Conservation (phyloP, 2,888 invertebrate species). For the Trichogramma dendrolimi region DNA sequence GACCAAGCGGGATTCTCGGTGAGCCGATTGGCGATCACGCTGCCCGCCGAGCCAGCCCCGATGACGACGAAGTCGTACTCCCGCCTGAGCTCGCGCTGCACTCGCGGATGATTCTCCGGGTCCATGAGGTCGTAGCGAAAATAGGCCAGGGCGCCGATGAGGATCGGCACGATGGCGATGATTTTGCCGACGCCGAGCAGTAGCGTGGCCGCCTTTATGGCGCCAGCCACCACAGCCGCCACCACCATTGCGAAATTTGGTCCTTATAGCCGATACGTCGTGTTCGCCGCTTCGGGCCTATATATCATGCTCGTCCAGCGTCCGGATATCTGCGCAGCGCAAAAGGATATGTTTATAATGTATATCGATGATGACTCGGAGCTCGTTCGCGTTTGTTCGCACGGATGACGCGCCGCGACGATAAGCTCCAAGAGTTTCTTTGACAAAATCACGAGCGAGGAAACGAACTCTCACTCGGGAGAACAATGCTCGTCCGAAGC, state of each 20-base stretch:
- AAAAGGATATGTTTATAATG: too few relatives aligned
- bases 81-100: constrained; percentile 60
- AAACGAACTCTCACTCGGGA: too few relatives aligned
- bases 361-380: too few relatives aligned
- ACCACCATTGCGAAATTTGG: constrained; percentile 41
- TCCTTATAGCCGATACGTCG: too few relatives aligned
- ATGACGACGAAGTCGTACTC: constrained; percentile 81
- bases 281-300: too few relatives aligned
- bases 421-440: too few relatives aligned
- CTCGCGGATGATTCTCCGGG: constrained; percentile 72
- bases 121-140: constrained; percentile 82
- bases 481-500: too few relatives aligned
- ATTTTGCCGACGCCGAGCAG: constrained; percentile 68
- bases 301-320: too few relatives aligned
- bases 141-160: constrained; percentile 73
- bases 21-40: constrained; percentile 76
- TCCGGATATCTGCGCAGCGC: too few relatives aligned
- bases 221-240: constrained; percentile 58
- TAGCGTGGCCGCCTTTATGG: constrained; percentile 68
- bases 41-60: constrained; percentile 81
- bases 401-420: too few relatives aligned
- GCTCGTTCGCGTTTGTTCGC: too few relatives aligned
- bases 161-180: constrained; percentile 68
- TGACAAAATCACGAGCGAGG: too few relatives aligned
- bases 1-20: constrained; percentile 76